Evolutionary conservation across 2,113 vertebrate genomes (phyloP).

Genomic region (Microcebus murinus): DNA sequence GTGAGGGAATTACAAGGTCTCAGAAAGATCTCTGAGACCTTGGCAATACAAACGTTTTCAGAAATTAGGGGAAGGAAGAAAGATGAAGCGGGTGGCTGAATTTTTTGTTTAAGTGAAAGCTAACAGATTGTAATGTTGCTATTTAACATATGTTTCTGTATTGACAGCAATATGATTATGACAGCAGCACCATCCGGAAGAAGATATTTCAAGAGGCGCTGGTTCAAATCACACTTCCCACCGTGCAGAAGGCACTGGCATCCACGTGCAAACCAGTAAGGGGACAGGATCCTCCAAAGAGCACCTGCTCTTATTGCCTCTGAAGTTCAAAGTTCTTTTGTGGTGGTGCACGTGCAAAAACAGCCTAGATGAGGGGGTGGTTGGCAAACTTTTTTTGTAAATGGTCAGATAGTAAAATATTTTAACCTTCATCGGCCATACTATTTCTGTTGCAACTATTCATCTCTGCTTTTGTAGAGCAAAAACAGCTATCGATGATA

Average conservation of each 20-base stretch:
- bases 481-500: background rate
- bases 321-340: background rate
- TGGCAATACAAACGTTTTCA: background rate
- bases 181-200: conserved; percentile 96
- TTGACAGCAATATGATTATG: conserved; percentile 95
- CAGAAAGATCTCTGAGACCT: background rate
- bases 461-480: background rate
- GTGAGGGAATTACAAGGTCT: background rate
- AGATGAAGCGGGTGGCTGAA: background rate
- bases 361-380: no score
- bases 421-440: background rate
- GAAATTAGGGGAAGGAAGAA: background rate
- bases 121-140: conserved; percentile 31
- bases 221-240: conserved; percentile 93
- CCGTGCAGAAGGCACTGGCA: conserved; percentile 91
- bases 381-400: background rate
- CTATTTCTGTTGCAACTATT: background rate
- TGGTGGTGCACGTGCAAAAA: background rate
- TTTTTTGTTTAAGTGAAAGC: background rate
- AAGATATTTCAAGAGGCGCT: conserved; percentile 93
- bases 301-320: background rate
- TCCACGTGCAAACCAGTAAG: conserved; percentile 90
- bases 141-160: conserved; percentile 61
- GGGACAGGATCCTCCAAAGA: background rate
- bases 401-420: background rate